phyloP scores from a whole-genome alignment of 2,888 invertebrate species.

The Xylocampa areola region DNA sequence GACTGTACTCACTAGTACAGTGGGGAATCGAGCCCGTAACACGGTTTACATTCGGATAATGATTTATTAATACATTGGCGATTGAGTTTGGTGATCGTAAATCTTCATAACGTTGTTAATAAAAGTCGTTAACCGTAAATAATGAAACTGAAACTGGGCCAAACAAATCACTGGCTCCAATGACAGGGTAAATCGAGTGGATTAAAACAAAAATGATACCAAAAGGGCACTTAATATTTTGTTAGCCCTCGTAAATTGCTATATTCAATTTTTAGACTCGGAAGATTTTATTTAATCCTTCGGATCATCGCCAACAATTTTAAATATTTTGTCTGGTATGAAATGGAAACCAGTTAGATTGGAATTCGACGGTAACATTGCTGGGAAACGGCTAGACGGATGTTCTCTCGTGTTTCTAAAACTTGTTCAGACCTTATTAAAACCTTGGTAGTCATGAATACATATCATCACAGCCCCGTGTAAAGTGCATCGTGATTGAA shows the following conservation, averaged over 20 bases:
- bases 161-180: slow-evolving; percentile 63
- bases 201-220: slow-evolving; percentile 50
- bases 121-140: slow-evolving; percentile 66
- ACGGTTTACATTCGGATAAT: slow-evolving; percentile 39
- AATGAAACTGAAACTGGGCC: slow-evolving; percentile 64
- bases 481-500: slow-evolving; percentile 45
- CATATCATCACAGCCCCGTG: slow-evolving; percentile 22
- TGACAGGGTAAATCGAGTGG: slow-evolving; percentile 54
- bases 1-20: slow-evolving; percentile 2
- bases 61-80: slow-evolving; percentile 53
- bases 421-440: background rate
- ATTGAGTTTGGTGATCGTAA: slow-evolving; percentile 59
- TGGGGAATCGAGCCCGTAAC: slow-evolving; percentile 12
- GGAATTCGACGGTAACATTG: too few relatives aligned
- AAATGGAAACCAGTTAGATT: too few relatives aligned
- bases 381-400: too few relatives aligned
- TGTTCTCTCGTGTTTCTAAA: background rate
- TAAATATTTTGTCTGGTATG: too few relatives aligned
- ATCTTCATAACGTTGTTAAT: slow-evolving; percentile 68
- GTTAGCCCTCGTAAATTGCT: slow-evolving; percentile 1
- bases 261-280: background rate
- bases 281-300: background rate
- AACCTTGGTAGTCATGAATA: background rate
- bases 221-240: slow-evolving; percentile 16
- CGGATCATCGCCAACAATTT: too few relatives aligned